Conservation (phyloP, 2,888 invertebrate species). For the Lordiphosa fenestrarum region DNA sequence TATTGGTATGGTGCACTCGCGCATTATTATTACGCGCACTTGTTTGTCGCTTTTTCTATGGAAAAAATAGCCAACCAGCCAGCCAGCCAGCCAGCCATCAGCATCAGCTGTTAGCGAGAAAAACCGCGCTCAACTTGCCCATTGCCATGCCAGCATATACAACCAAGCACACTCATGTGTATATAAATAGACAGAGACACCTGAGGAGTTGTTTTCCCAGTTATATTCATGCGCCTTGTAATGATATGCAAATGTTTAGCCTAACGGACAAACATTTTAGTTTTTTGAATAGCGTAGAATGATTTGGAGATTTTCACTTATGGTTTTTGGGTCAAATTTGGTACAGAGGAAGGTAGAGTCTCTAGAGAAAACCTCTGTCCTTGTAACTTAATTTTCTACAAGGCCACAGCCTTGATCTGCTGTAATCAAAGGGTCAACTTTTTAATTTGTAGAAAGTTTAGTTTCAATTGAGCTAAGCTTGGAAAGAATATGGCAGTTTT, state of each 20-base stretch:
- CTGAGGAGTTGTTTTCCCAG: conserved; percentile 13
- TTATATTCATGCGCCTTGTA: conserved; percentile 16
- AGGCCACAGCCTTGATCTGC: too few relatives aligned
- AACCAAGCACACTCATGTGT: not conserved
- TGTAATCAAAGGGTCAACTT: too few relatives aligned
- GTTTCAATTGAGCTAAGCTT: too few relatives aligned
- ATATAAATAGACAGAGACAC: conserved; percentile 6
- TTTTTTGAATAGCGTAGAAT: not conserved
- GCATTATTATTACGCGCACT: conserved; percentile 37
- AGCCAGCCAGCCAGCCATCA: conserved; percentile 5
- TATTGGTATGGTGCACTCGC: conserved; percentile 26
- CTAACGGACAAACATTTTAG: not conserved
- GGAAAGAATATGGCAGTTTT: too few relatives aligned
- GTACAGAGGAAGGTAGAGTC: too few relatives aligned
- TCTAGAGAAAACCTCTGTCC: too few relatives aligned
- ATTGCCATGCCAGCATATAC: not conserved
- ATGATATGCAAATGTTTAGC: conserved; percentile 9
- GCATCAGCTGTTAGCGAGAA: conserved; percentile 32
- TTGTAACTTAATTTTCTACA: too few relatives aligned
- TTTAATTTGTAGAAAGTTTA: too few relatives aligned
- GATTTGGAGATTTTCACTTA: not conserved
- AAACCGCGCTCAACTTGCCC: conserved; percentile 6
- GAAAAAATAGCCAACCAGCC: conserved; percentile 6
- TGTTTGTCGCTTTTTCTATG: conserved; percentile 28
- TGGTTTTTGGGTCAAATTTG: not conserved